Evolutionary conservation across 1,140 invertebrate genomes (phyloP).

Genomic region (Trichoplusia ni): DNA sequence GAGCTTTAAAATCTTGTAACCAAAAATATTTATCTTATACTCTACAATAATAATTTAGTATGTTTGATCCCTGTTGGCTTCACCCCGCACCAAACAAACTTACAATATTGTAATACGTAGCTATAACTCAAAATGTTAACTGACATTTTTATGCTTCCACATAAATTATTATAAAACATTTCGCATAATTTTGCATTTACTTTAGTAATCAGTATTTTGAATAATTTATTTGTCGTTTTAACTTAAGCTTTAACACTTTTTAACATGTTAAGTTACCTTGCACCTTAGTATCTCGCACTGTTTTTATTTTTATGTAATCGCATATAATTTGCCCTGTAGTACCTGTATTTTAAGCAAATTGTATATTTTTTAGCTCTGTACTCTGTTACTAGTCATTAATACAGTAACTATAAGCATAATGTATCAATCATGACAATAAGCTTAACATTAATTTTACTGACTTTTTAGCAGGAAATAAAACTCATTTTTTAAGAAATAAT

Average conservation of each 20-base stretch:
- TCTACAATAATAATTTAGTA: neutral
- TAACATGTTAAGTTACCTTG: slow-evolving; percentile 16
- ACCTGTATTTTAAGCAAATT: slow-evolving; percentile 8
- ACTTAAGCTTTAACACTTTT: slow-evolving; percentile 12
- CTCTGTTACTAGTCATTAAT: slow-evolving; percentile 44
- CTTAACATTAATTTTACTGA: slow-evolving; percentile 18
- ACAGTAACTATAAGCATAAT: slow-evolving; percentile 23
- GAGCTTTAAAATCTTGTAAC: neutral
- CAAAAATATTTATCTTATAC: neutral
- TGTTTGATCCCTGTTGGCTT: neutral
- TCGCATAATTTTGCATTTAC: slow-evolving; percentile 16
- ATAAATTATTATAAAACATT: slow-evolving; percentile 8
- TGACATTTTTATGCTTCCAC: slow-evolving; percentile 4
- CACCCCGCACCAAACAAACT: neutral
- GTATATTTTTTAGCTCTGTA: neutral
- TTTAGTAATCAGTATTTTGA: slow-evolving; percentile 19
- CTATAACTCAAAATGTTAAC: neutral
- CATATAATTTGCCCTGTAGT: slow-evolving; percentile 8
- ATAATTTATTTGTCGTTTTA: slow-evolving; percentile 21
- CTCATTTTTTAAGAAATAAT: slow-evolving; percentile 76
- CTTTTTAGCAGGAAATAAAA: slow-evolving; percentile 61
- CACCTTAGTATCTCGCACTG: slow-evolving; percentile 1
- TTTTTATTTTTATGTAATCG: neutral
- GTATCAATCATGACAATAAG: slow-evolving; percentile 33
- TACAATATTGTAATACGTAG: neutral